These are phyloP conservation scores for Thumatha senex DNA, from an alignment of 2,888 invertebrate species.

Conservation along the genomic window DNA sequence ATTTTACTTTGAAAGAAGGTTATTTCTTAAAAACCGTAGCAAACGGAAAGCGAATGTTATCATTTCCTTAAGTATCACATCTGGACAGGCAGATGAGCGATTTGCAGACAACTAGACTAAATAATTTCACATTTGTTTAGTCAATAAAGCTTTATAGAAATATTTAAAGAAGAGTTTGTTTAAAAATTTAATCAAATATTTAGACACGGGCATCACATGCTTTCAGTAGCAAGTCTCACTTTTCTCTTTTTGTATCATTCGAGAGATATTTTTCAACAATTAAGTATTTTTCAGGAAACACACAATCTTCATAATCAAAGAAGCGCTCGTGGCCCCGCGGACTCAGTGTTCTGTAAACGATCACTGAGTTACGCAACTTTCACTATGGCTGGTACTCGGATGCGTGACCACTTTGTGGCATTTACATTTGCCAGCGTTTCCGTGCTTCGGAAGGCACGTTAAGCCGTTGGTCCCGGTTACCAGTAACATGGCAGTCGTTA, in stretches of 20 bases:
- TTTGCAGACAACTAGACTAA: constrained; percentile 10
- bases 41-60: neutral
- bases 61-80: neutral
- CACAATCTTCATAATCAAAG: too few relatives aligned
- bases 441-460: too few relatives aligned
- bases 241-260: neutral
- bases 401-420: too few relatives aligned
- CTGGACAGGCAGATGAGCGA: neutral
- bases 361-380: too few relatives aligned
- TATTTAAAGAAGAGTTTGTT: constrained; percentile 2
- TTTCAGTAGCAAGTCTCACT: neutral
- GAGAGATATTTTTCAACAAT: neutral
- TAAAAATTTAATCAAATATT: constrained; percentile 11
- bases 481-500: too few relatives aligned
- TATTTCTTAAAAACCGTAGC: neutral
- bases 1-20: neutral
- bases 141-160: constrained; percentile 9
- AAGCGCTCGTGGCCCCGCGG: too few relatives aligned
- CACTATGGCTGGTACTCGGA: too few relatives aligned
- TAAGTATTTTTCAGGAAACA: too few relatives aligned
- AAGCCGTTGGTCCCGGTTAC: too few relatives aligned
- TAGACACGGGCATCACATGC: constrained; percentile 1
- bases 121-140: constrained; percentile 11
- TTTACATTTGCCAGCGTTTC: too few relatives aligned
- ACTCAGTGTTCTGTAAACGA: too few relatives aligned